Conservation (phyloP, 2,888 invertebrate species). For the Caenorhabditis becei region DNA sequence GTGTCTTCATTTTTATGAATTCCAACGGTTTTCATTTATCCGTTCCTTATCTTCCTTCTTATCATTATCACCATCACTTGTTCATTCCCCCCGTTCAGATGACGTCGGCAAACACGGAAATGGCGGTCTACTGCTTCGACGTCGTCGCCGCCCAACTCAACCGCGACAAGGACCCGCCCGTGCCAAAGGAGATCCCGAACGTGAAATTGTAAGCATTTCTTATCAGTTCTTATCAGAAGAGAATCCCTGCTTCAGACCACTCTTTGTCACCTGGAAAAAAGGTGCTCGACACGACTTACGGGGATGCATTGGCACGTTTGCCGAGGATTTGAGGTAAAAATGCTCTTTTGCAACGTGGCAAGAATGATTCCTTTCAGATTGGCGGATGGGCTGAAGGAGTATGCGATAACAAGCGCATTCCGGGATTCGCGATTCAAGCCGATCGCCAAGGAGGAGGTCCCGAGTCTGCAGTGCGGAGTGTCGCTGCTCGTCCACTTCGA, state of each 20-base stretch:
- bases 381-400: conserved; percentile 74
- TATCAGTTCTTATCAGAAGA: not conserved
- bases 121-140: conserved; percentile 99
- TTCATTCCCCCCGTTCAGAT: conserved; percentile 19
- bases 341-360: too few species aligned
- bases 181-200: conserved; percentile 88
- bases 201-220: conserved; percentile 38
- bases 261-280: conserved; percentile 99
- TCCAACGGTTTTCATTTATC: not conserved
- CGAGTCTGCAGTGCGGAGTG: conserved; percentile 84
- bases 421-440: conserved; percentile 98
- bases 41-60: too few species aligned
- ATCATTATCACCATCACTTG: too few species aligned
- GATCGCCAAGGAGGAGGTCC: conserved; percentile 93
- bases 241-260: conserved; percentile 88
- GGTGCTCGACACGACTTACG: conserved; percentile 95
- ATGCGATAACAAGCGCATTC: conserved; percentile 86
- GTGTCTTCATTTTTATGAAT: conserved; percentile 2
- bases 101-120: conserved; percentile 89
- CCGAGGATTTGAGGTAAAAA: conserved; percentile 64
- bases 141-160: conserved; percentile 95
- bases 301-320: conserved; percentile 98
- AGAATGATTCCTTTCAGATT: conserved; percentile 55
- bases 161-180: conserved; percentile 92
- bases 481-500: conserved; percentile 97